phyloP scores from a whole-genome alignment of 2,113 vertebrate genomes.

The Neofelis nebulosa region DNA sequence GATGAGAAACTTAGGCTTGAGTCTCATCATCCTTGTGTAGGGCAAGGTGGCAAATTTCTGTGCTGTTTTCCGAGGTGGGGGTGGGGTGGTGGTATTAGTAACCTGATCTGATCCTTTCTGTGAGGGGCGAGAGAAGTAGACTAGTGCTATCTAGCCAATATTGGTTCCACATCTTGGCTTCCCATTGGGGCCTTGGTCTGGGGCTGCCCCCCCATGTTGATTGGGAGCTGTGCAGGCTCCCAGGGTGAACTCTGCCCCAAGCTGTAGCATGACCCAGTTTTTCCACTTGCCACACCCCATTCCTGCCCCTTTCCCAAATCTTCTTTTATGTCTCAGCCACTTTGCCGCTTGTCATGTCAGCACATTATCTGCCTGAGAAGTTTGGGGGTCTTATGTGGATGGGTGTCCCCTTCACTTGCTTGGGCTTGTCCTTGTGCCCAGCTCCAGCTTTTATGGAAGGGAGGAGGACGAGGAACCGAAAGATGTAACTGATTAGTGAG shows the following conservation, averaged over 20 bases:
- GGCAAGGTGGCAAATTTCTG: background rate
- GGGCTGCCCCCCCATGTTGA: background rate
- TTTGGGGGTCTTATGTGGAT: background rate
- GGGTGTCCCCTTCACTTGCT: background rate
- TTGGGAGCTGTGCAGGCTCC: constrained; percentile 57
- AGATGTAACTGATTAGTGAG: background rate
- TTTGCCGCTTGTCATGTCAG: constrained; percentile 50
- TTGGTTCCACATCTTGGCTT: background rate
- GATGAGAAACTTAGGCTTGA: background rate
- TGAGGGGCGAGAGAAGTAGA: background rate
- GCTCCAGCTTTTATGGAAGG: background rate
- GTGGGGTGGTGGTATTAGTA: background rate
- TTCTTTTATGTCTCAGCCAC: constrained; percentile 51
- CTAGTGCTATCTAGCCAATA: background rate
- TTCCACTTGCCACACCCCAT: constrained; percentile 82
- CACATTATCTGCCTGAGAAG: constrained; percentile 8
- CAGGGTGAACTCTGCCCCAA: constrained; percentile 81
- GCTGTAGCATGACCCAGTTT: constrained; percentile 87
- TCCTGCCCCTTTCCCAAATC: constrained; percentile 77
- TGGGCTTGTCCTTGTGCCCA: background rate
- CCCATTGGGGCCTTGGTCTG: background rate
- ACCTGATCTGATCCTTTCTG: background rate
- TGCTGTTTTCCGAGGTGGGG: background rate
- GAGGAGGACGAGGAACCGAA: background rate
- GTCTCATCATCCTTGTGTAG: background rate